Base-by-base conservation (phyloP, 2,797 vertebrate genomes). In the Dipus sagitta region DNA sequence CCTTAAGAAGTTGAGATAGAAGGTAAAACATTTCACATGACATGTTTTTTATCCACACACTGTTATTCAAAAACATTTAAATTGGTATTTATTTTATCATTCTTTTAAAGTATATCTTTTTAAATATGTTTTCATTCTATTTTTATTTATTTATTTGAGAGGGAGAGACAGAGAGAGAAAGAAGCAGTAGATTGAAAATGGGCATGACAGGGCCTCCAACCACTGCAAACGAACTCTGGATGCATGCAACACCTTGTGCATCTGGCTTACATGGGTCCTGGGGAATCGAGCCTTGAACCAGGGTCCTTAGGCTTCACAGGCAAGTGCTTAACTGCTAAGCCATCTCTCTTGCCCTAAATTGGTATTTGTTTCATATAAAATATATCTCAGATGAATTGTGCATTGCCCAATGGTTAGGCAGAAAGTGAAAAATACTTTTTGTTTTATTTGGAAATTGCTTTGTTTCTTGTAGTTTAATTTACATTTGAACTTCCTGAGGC, bases 361-460 rank as follows among this genome's bases (percentile, higher is more conserved):
- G n/a, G 30, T 81, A 76, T 76, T 90, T 87, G 71, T 85, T 76
- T 90, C 30, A 88, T 58, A 64, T 54, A 60, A 65, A 74, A 23
- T 64, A 2, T 68, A 64, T 78, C 14, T 88, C 23, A 86, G 28
- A 47, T 86, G 52, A n/a, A 79, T 32, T 71, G 4, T 65, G 1
- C 21, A 52, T 91, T 86, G 92, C 6, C 32, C 10, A 47, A 20
- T 86, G 17, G 24, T 62, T 58, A 86, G 7, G 6, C 14, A 32
- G 10, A 88, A 88, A 14, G 0, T 52, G 1, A 18, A 28, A 17
- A 65, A 20, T 38, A 52, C 0, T 64, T 77, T 89, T 87, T 76
- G 9, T 10, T 80, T 79, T n/a, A 23, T 72, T 91, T 68, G 74
- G 38, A 80, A 80, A 84, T 70, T 82, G 14, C 64, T 65, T 77